Percentiles rank a stretch among this genome's conserved stretches.
phyloP scores from a whole-genome alignment of 2,113 vertebrate species.

The Tringa solitaria region DNA sequence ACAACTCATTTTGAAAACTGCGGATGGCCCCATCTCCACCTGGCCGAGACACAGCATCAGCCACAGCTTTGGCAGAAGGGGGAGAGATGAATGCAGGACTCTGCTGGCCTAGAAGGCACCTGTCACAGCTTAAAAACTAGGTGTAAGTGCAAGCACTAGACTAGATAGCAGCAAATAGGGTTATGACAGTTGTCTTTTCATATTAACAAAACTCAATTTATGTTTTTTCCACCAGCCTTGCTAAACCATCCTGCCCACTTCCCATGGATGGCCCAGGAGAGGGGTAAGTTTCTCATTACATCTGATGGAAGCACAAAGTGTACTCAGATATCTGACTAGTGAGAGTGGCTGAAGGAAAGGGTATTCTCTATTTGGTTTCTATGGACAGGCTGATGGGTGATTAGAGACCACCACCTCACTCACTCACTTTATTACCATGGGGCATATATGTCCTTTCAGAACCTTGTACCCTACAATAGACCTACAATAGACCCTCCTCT shows the following conservation, averaged over 20 bases:
- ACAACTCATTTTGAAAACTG: neutral
- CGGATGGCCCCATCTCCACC: neutral
- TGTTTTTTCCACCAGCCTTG: neutral
- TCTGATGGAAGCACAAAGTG: neutral
- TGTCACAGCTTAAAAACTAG: neutral
- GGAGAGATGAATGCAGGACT: neutral
- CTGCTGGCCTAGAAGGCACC: neutral
- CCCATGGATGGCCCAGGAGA: neutral
- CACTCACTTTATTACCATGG: neutral
- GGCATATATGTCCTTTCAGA: neutral
- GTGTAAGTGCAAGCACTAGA: neutral
- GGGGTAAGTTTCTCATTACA: accelerated
- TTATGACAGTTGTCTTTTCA: neutral
- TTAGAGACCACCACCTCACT: neutral
- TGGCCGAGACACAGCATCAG: neutral
- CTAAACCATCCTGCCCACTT: neutral
- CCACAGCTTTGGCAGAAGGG: neutral
- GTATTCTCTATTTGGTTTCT: neutral
- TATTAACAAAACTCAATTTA: neutral
- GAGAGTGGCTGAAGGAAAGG: neutral
- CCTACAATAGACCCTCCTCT: no score
- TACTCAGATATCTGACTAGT: neutral
- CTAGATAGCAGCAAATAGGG: neutral
- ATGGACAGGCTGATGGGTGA: neutral
- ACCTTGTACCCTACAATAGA: accelerated